A percentile compares a stretch with the other conserved stretches of the same genome.
phyloP scores from a whole-genome alignment of 2,113 vertebrate genomes.

The Gulo gulo region DNA sequence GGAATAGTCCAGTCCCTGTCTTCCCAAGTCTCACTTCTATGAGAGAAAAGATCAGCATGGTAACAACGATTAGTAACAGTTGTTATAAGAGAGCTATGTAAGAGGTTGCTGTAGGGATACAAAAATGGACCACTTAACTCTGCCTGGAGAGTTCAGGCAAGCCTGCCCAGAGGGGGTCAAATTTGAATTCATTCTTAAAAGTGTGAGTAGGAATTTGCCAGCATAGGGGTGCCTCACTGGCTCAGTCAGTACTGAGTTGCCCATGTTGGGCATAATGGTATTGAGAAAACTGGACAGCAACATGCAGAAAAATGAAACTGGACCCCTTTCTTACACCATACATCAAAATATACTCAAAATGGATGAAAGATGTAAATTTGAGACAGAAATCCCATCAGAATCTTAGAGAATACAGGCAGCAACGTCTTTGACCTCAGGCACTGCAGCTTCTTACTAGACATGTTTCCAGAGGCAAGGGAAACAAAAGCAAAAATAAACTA shows the following conservation, averaged over 20 bases:
- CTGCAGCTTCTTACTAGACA: background rate
- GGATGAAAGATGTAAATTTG: background rate
- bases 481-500: background rate
- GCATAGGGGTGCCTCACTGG: background rate
- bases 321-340: background rate
- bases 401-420: background rate
- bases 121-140: background rate
- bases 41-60: background rate
- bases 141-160: background rate
- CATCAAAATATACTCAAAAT: background rate
- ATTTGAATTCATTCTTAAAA: background rate
- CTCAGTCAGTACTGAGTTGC: background rate
- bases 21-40: background rate
- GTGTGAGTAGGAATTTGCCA: background rate
- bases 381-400: background rate
- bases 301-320: background rate
- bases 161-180: background rate
- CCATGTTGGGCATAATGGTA: background rate
- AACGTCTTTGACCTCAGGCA: background rate
- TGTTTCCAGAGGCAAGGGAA: background rate
- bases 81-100: background rate
- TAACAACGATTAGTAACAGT: background rate
- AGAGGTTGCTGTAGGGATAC: background rate
- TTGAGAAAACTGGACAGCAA: background rate
- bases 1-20: background rate